Base-by-base conservation (phyloP, 2,888 invertebrate genomes). In the Cantharis rustica region DNA sequence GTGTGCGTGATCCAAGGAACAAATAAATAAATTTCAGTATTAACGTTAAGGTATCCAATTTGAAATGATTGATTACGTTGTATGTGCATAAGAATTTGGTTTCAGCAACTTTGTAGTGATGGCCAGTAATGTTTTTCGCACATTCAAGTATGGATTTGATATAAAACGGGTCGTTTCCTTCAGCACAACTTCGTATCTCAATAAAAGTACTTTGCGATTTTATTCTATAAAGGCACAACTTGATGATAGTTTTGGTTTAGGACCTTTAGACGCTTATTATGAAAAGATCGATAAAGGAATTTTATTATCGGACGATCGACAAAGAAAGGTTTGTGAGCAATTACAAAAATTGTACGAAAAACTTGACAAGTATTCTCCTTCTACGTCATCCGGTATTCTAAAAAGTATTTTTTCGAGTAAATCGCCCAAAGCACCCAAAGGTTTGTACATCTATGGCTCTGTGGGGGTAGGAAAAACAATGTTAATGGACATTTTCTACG, bases 381-480 rank as follows among this genome's bases (percentile, higher is more conserved):
- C 87, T 9, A 70, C 70, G n/a, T 62, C 23, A 4, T 86, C 85
- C 72, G 88, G 86, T 64, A 82, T 90, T 27, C 87, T 91, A 69
- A 86, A 31, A 31, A 31, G 85, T 79, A 86, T 87, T 72, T 86
- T 86, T 85, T 81, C 69, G 68, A 73, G 16, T 73, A 75, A 69
- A 64, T 17, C 26, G 26, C 4, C 70, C 20, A 62, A 80, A 77
- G 69, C 75, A 71, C 95, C 95, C 0, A 93, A 93, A 87, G 98
- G 98, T 5, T 88, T 98, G 11, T 98, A 98, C 85, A 92, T 98
- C 76, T 93, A 95, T 89, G 98, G 98, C 74, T 94, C 96, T 85
- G 96, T 97, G 79, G 96, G 97, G 68, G 96, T 97, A 82, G 99
- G 99, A 66, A 99, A 99, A 91, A 99, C 99, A 7, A 99, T 99